Conservation (phyloP, 2,113 vertebrate species). For the Chascanopsetta lugubris region DNA sequence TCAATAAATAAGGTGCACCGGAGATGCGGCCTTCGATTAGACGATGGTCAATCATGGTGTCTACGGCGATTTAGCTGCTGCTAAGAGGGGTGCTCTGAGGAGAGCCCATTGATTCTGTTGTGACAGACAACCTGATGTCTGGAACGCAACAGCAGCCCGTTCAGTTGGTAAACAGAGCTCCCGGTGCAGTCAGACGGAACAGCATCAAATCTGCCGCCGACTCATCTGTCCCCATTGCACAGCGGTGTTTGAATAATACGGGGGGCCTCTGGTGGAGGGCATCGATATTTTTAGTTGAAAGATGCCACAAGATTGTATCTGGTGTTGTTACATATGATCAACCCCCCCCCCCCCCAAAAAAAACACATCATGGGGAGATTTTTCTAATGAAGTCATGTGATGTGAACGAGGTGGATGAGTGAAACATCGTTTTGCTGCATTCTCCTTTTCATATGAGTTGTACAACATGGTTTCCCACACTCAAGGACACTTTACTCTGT, state of each 20-base stretch:
- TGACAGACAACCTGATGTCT: conserved; percentile 46
- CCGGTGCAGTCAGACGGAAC: neutral
- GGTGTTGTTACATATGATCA: conserved; percentile 20
- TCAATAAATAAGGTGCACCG: conserved; percentile 23
- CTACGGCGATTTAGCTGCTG: conserved; percentile 23
- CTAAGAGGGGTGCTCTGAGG: conserved; percentile 16
- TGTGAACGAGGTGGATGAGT: neutral
- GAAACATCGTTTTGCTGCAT: conserved; percentile 10
- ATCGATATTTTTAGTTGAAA: conserved; percentile 35
- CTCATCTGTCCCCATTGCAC: neutral
- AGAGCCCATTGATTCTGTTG: conserved; percentile 36
- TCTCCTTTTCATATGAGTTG: neutral
- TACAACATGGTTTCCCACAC: neutral
- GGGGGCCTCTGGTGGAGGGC: conserved; percentile 1
- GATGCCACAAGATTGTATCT: conserved; percentile 16
- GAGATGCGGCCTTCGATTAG: conserved; percentile 29
- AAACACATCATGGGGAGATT: neutral
- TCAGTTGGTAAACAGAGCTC: conserved; percentile 22
- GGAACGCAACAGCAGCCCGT: conserved; percentile 11
- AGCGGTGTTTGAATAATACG: neutral
- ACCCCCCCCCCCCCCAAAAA: neutral
- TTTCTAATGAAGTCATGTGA: conserved; percentile 1
- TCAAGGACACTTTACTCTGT: no score
- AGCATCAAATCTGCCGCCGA: neutral
- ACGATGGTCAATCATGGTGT: conserved; percentile 47